phyloP scores from a whole-genome alignment of 2,797 vertebrate genomes.

The Liparis tanakae region DNA sequence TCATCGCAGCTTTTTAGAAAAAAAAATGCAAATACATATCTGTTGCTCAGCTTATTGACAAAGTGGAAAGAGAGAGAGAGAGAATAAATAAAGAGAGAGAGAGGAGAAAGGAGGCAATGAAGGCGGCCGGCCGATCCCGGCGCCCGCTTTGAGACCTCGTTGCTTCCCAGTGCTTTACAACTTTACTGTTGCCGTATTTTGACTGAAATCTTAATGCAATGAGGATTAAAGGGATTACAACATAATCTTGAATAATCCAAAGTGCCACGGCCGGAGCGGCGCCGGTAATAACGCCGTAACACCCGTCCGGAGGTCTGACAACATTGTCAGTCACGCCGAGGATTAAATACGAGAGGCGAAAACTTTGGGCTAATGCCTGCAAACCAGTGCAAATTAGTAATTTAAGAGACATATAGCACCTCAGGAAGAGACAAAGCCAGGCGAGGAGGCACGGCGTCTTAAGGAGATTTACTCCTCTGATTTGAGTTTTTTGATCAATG shows the following conservation, averaged over 20 bases:
- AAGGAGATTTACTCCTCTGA: conserved; percentile 80
- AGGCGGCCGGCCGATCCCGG: conserved; percentile 79
- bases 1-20: conserved; percentile 63
- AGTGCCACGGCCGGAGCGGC: conserved; percentile 93
- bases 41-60: conserved; percentile 69
- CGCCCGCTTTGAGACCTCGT: conserved; percentile 91
- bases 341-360: conserved; percentile 84
- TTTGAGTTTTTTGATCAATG: conserved; percentile 79
- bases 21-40: conserved; percentile 56
- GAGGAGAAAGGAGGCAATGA: conserved; percentile 61
- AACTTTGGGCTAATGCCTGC: conserved; percentile 78
- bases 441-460: conserved; percentile 57
- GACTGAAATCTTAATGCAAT: conserved; percentile 98
- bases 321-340: conserved; percentile 88
- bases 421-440: conserved; percentile 76
- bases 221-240: conserved; percentile 99
- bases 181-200: conserved; percentile 95
- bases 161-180: conserved; percentile 86
- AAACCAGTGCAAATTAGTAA: conserved; percentile 62
- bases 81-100: conserved; percentile 69
- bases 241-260: conserved; percentile 99
- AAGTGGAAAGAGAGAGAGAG: conserved; percentile 51
- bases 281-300: conserved; percentile 89
- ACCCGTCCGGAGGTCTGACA: conserved; percentile 88
- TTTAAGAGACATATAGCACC: conserved; percentile 78